Evolutionary conservation across 2,888 invertebrate genomes (phyloP), one percentile per base, ranked within the genome.

Genomic region (Agonopterix subpropinquella): DNA sequence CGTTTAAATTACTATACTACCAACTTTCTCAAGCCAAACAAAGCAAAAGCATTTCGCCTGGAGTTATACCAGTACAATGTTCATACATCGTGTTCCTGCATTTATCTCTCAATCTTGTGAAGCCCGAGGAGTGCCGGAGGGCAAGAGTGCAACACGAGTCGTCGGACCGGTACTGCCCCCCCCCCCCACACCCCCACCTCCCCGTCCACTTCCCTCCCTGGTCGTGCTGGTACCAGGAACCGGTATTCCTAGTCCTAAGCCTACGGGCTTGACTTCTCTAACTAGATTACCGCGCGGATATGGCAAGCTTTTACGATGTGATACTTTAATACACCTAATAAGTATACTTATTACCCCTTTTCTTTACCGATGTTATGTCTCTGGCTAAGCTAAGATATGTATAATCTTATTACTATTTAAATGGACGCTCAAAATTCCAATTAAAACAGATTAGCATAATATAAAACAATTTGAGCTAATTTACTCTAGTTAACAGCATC

Each of bases 91-190:
- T 52, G 61, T 73, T 73, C 72, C 70, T 59, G 74, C 66, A 70
- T 74, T 77, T 79, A 80, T 80, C 73, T 67, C 72, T 73, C 64
- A 73, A 80, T 80, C 76, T 77, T 55, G 65, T 59, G 61, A 53
- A 59, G 61, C 67, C 61, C 56, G 57, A 62, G 66, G 70, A 67
- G 59, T 55, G 66, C 70, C 64, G 51, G 65, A 61, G 71, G 74
- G 73, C 73, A 72, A 64, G 68, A 75, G 76, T 70, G 76, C 70
- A 73, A 65, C 76, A 67, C 66, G 71, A 73, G 73, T 67, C 57
- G 75, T 67, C 56, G 50, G 59, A 73, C 70, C 62, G 64, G 67
- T 64, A 49, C 56, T 58, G 54, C 58, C 59, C 57, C 51, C 55
- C 57, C 53, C 59, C 50, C 48, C 45, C 60, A 57, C 49, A 60